Conservation (phyloP, 2,797 vertebrate species). For the Knipowitschia caucasica region DNA sequence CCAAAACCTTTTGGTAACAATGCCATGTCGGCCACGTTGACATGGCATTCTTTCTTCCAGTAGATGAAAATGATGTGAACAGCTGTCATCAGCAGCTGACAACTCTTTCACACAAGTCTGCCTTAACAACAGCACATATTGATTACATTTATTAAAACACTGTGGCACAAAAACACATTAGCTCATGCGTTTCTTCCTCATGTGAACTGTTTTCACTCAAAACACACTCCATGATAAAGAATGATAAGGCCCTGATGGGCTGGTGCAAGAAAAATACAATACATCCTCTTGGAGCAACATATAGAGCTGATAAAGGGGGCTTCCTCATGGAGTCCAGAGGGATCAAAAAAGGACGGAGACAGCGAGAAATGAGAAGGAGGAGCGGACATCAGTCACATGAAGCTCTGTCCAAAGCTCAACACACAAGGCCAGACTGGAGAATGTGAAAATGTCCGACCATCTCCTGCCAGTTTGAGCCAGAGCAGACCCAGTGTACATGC, state of each 20-base stretch:
- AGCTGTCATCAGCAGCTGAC: constrained; percentile 75
- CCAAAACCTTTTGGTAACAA: background rate
- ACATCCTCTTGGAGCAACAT: constrained; percentile 46
- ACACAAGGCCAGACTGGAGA: background rate
- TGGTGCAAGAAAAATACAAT: constrained; percentile 42
- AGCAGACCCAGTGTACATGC: background rate
- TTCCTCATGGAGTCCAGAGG: constrained; percentile 11
- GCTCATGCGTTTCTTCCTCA: constrained; percentile 27
- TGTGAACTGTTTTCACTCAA: constrained; percentile 40
- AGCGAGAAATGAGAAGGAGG: background rate
- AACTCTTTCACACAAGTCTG: constrained; percentile 26
- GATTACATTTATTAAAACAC: constrained; percentile 42
- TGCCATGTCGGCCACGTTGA: background rate
- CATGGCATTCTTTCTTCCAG: constrained; percentile 58
- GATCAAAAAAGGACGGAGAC: constrained; percentile 21
- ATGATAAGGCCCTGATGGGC: constrained; percentile 16
- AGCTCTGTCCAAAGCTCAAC: background rate
- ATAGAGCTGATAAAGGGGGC: constrained; percentile 20
- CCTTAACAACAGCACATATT: constrained; percentile 28
- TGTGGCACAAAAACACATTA: constrained; percentile 45
- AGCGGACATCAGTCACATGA: background rate
- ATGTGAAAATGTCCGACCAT: background rate
- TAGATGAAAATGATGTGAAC: constrained; percentile 71
- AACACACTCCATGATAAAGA: constrained; percentile 37
- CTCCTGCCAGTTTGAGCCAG: constrained; percentile 2